Evolutionary conservation across 2,113 vertebrate genomes (phyloP).

Genomic region (Apodemus sylvaticus): DNA sequence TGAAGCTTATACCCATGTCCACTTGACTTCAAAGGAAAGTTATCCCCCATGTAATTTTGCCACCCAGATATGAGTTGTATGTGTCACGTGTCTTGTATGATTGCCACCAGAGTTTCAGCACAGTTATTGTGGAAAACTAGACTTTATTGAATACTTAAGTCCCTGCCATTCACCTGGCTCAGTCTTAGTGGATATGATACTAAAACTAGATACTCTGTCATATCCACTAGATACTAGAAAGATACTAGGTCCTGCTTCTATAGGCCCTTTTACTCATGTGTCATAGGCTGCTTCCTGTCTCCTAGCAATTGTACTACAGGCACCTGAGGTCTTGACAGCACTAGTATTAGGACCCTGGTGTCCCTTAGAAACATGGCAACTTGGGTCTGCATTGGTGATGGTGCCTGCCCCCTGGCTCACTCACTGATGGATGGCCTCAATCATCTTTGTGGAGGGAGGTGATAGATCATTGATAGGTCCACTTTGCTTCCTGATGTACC

Average conservation of each 20-base stretch:
- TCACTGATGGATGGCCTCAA: conserved; percentile 1
- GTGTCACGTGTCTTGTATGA: not conserved
- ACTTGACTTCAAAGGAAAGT: conserved; percentile 17
- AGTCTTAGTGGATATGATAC: not conserved
- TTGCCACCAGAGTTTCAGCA: not conserved
- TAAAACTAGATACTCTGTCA: not conserved
- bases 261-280: not conserved
- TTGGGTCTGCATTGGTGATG: not conserved
- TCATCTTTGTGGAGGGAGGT: not conserved
- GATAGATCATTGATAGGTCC: not conserved
- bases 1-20: not conserved
- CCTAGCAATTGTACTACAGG: not conserved
- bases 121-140: not conserved
- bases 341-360: not conserved
- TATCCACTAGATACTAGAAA: not conserved
- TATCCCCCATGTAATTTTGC: not conserved
- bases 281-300: not conserved
- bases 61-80: not conserved
- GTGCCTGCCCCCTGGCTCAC: not conserved
- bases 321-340: not conserved
- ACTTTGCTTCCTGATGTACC: not conserved
- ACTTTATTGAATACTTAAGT: not conserved
- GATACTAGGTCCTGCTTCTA: not conserved
- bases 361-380: not conserved
- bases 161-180: not conserved